Base-by-base conservation (phyloP, 2,888 invertebrate species). In the Ctenicera cuprea region DNA sequence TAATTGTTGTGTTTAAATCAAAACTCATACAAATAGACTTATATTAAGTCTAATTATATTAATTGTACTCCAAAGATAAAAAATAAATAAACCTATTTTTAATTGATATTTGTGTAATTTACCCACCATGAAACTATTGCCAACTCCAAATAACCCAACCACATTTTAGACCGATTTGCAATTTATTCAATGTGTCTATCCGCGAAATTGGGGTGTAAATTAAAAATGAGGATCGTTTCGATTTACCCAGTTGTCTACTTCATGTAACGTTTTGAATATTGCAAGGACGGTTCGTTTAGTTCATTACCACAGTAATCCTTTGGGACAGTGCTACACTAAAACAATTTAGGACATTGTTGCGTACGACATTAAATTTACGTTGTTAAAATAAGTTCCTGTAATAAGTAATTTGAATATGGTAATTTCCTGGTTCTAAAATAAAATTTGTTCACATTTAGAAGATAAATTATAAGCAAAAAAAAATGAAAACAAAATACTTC, bases 291-390 rank as follows among this genome's bases (percentile, higher is more conserved):
- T 26, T 52, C 52, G 26, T 52, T 52, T 52, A 26, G 16, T 52
- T 52, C 52, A 52, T 52, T 52, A 52, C 26, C 26, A n/a, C 26
- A 3, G 18, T n/a, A 52, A 52, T 22, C 52, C 52, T 22, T 18
- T 8, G 26, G 52, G 26, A 52, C 5, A 12, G 8, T 26, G 12
- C 26, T 5, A 22, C n/a, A 52, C 52, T 52, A 52, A 52, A 52
- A 52, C 52, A 52, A 52, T 22, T 26, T 52, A 3, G 3, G n/a
- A 52, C 12, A 14, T 14, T 45, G 14, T 26, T 45, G 43, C 20
- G 18, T 18, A 11, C 2, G 20, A 16, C 48, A 48, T 48, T 48
- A 48, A 48, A 48, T 48, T 18, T 18, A 48, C 3, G 3, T 18
- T 18, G 48, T 33, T 33, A 33, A 48, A 48, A 48, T 48, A 18